Conservation (phyloP, 2,113 vertebrate species). For the Recurvirostra avosetta region DNA sequence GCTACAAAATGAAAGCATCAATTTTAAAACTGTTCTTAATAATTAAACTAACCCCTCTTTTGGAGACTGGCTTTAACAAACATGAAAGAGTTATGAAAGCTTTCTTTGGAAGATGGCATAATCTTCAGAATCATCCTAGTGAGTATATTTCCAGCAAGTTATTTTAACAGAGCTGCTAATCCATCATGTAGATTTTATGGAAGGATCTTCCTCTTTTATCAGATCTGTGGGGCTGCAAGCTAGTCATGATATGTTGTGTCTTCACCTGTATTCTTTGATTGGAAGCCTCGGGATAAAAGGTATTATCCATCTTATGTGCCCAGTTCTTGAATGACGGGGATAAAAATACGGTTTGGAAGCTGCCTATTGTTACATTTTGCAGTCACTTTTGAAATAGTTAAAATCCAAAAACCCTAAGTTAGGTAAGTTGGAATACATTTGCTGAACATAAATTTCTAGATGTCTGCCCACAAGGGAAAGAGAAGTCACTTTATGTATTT, state of each 20-base stretch:
- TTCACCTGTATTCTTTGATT: not conserved
- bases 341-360: not conserved
- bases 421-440: constrained; percentile 13
- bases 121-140: constrained; percentile 6
- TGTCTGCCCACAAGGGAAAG: constrained; percentile 30
- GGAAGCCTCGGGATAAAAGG: not conserved
- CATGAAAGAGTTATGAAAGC: not conserved
- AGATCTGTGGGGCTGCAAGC: not conserved
- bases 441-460: constrained; percentile 37
- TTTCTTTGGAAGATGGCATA: not conserved
- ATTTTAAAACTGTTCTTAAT: not conserved
- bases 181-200: not conserved
- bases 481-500: constrained; percentile 44
- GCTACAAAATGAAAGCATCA: not conserved
- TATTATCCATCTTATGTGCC: not conserved
- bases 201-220: not conserved
- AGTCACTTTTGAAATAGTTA: not conserved
- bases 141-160: not conserved
- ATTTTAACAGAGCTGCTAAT: not conserved
- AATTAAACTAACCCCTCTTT: not conserved
- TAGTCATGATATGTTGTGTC: not conserved
- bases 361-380: not conserved
- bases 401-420: not conserved
- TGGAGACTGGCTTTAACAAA: not conserved
- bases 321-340: not conserved